Percentiles rank a stretch among this genome's conserved stretches.
phyloP scores from a whole-genome alignment of 2,113 vertebrate genomes.

The Struthio camelus region DNA sequence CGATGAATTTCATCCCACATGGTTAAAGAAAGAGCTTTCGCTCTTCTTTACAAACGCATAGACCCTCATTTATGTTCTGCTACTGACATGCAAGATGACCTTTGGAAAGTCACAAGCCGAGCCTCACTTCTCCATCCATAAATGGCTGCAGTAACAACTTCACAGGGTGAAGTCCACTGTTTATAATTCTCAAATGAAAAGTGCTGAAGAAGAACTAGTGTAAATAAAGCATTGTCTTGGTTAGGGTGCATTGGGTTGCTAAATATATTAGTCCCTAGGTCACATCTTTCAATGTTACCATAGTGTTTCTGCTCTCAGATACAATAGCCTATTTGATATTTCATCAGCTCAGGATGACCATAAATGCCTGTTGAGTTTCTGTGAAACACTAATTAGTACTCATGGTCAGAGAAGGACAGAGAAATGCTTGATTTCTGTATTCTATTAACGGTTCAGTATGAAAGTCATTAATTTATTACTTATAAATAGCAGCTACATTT shows the following conservation, averaged over 20 bases:
- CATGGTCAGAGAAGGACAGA: not conserved
- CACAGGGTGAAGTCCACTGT: slow-evolving; percentile 35
- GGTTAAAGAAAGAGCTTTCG: not conserved
- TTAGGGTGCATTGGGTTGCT: not conserved
- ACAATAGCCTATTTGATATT: not conserved
- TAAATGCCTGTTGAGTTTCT: not conserved
- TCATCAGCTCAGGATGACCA: not conserved
- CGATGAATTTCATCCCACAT: not conserved
- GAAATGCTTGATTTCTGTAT: not conserved
- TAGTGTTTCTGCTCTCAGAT: not conserved
- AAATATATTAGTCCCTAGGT: not conserved
- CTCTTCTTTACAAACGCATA: not conserved
- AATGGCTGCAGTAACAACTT: not conserved
- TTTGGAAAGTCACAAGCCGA: not conserved
- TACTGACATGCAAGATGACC: not conserved
- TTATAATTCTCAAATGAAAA: not conserved
- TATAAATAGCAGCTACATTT: not conserved
- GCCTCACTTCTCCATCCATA: not conserved
- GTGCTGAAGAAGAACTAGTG: not conserved
- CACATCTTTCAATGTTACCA: not conserved
- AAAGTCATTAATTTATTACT: not conserved
- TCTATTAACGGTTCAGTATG: not conserved
- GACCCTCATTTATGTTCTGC: not conserved
- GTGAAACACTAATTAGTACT: not conserved
- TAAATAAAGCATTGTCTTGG: not conserved